These are phyloP conservation scores for Axinella damicornis DNA, from an alignment of 37 sponge, comb jelly and placozoan genomes.

Conservation along the genomic window DNA sequence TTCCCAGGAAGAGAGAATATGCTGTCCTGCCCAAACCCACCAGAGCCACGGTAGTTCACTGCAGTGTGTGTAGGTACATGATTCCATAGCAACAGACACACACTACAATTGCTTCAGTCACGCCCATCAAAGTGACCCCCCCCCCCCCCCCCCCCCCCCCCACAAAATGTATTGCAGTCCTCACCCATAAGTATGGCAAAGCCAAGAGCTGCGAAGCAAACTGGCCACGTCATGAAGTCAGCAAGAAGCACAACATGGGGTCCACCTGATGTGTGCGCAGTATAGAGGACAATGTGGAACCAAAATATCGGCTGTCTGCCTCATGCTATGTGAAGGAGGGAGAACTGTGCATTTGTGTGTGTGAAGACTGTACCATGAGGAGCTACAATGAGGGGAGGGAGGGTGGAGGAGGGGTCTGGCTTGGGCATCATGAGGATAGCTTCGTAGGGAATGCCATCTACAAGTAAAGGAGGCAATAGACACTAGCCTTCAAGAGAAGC, in stretches of 20 bases:
- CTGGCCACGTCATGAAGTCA: constrained; percentile 60
- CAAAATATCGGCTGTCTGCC: not conserved
- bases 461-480: not conserved
- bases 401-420: not conserved
- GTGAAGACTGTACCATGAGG: constrained; percentile 65
- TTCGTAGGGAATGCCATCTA: constrained; percentile 47
- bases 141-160: too few relatives aligned
- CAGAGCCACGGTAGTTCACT: constrained; percentile 96
- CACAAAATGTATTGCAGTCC: not conserved
- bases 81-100: too few relatives aligned
- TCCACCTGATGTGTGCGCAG: constrained; percentile 86
- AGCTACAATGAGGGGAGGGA: constrained; percentile 46
- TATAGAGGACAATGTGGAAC: not conserved
- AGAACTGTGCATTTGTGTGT: too few relatives aligned
- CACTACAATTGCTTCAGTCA: too few relatives aligned
- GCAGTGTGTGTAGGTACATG: too few relatives aligned
- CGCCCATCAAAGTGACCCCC: too few relatives aligned
- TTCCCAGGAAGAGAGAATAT: constrained; percentile 81
- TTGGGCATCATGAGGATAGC: constrained; percentile 48
- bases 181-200: constrained; percentile 82
- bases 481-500: too few relatives aligned
- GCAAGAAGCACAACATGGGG: constrained; percentile 61
- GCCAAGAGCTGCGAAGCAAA: constrained; percentile 66
- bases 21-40: constrained; percentile 84
- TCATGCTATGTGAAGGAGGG: not conserved